Conservation (phyloP, 1,140 invertebrate genomes). For the Branchinecta lynchi region DNA sequence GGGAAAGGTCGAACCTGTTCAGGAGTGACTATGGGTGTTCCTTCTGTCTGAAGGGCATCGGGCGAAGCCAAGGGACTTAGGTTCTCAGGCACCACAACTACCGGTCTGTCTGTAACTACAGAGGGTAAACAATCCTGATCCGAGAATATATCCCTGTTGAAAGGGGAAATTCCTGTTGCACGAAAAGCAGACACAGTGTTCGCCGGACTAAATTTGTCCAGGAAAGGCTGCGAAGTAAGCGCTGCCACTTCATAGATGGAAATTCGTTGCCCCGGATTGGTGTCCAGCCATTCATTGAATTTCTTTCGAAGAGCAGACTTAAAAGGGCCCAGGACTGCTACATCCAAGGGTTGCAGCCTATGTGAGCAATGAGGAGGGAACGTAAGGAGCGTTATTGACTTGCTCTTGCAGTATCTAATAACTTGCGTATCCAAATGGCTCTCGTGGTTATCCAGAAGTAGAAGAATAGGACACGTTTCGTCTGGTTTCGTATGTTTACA, state of each 20-base stretch:
- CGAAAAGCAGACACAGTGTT: slow-evolving; percentile 25
- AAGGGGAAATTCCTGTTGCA: slow-evolving; percentile 23
- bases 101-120: slow-evolving; percentile 21
- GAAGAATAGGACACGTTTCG: slow-evolving; percentile 24
- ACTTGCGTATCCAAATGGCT: slow-evolving; percentile 24
- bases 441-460: slow-evolving; percentile 22
- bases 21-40: too few species aligned
- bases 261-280: slow-evolving; percentile 23
- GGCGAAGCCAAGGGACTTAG: too few species aligned
- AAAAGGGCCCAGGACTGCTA: slow-evolving; percentile 26
- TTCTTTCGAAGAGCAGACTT: slow-evolving; percentile 29
- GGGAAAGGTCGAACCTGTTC: too few species aligned
- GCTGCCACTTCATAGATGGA: too few species aligned
- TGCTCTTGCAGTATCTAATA: slow-evolving; percentile 35
- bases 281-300: slow-evolving; percentile 24
- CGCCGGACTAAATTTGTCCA: not conserved
- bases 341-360: slow-evolving; percentile 30
- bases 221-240: slow-evolving; percentile 21
- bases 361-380: slow-evolving; percentile 28
- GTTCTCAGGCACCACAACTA: too few species aligned
- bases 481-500: slow-evolving; percentile 24
- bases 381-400: slow-evolving; percentile 36
- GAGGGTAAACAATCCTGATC: slow-evolving; percentile 21
- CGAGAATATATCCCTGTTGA: slow-evolving; percentile 22
- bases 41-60: too few species aligned